phyloP scores from a whole-genome alignment of 2,113 vertebrate genomes.

The Corynorhinus townsendii region DNA sequence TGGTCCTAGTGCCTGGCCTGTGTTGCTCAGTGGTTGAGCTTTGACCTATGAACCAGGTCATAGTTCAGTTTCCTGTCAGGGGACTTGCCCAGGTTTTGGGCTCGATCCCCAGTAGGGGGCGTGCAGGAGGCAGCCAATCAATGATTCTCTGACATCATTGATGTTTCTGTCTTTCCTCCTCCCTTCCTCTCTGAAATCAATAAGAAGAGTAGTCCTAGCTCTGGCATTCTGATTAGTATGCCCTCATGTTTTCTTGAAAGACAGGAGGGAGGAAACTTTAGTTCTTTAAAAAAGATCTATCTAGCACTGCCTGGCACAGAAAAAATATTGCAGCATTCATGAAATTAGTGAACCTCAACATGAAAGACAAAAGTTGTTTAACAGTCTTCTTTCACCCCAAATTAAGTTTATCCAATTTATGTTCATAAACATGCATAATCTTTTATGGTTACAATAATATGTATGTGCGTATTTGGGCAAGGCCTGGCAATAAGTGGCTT shows the following conservation, averaged over 20 bases:
- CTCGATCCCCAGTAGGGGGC: too few relatives aligned
- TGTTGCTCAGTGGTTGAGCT: too few relatives aligned
- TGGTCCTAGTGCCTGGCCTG: not conserved
- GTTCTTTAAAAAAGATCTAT: conserved; percentile 3
- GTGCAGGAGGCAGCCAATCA: too few relatives aligned
- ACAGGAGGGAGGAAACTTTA: not conserved
- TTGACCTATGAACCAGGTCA: too few relatives aligned
- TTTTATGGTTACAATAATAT: not conserved
- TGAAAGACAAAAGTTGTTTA: not conserved
- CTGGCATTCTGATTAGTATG: not conserved
- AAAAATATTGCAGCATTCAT: not conserved
- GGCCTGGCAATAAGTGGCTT: not conserved
- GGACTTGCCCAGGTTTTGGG: too few relatives aligned
- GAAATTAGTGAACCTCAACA: not conserved
- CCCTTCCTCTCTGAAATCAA: too few relatives aligned
- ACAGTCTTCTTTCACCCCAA: not conserved
- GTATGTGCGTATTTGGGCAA: not conserved
- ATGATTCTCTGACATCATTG: too few relatives aligned
- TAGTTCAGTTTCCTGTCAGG: too few relatives aligned
- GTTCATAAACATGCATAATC: not conserved
- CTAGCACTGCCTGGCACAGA: not conserved
- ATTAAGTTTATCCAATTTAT: not conserved
- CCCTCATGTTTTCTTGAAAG: not conserved
- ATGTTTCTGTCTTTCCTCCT: too few relatives aligned
- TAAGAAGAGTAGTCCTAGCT: not conserved